A percentile compares a stretch with the other conserved stretches of the same genome.
Conservation (phyloP, 2,888 invertebrate genomes). For the Chrysopilus asiliformis region DNA sequence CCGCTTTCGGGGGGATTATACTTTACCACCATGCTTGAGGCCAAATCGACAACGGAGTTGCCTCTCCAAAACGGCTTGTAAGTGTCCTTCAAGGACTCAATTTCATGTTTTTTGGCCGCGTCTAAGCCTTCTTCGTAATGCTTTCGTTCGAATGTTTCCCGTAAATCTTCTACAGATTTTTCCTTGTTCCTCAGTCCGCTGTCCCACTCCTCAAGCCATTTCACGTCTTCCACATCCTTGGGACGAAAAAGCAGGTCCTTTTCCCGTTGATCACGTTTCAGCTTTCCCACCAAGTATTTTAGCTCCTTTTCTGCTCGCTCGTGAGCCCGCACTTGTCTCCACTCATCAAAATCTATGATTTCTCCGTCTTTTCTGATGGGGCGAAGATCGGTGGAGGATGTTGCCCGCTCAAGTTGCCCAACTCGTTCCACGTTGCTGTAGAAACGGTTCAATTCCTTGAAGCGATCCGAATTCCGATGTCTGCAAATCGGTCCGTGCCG, state of each 20-base stretch:
- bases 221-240: constrained; percentile 54
- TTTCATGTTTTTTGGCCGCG: constrained; percentile 33
- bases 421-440: constrained; percentile 76
- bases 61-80: constrained; percentile 77
- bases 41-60: constrained; percentile 67
- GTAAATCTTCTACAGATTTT: constrained; percentile 76
- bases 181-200: constrained; percentile 67
- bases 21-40: constrained; percentile 52
- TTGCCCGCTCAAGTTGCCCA: constrained; percentile 64
- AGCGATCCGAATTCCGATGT: constrained; percentile 56
- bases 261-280: constrained; percentile 65
- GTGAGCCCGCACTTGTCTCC: constrained; percentile 65
- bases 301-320: constrained; percentile 75
- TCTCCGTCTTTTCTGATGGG: constrained; percentile 64
- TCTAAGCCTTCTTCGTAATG: constrained; percentile 40
- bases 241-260: constrained; percentile 73
- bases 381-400: constrained; percentile 53
- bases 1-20: constrained; percentile 36
- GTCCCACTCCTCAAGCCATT: constrained; percentile 65
- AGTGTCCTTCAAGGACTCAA: constrained; percentile 45
- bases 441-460: constrained; percentile 72
- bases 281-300: constrained; percentile 57
- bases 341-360: constrained; percentile 74
- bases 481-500: constrained; percentile 30
- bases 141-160: constrained; percentile 58